Evolutionary conservation across 2,888 invertebrate species (phyloP), one percentile per base, ranked within the genome.

Genomic region (Rhaphigaster nebulosa): DNA sequence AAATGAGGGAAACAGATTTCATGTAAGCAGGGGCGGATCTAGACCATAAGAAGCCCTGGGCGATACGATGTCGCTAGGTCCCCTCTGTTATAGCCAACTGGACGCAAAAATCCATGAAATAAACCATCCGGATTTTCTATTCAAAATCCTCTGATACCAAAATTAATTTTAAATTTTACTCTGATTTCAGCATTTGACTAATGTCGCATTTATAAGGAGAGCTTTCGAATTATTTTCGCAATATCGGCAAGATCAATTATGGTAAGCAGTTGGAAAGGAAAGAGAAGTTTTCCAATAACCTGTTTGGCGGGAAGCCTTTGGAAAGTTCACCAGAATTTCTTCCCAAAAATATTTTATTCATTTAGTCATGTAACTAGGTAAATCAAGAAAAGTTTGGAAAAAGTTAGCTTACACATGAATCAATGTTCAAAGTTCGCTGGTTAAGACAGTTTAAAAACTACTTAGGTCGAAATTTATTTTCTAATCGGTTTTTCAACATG

Each of bases 281-380:
- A 76, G 70, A 76, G 38, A 76, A 76, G 34, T 76, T 76, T 76
- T 76, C 70, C 70, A 76, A 76, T 76, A 76, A 20, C 70, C 38
- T 76, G 70, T 38, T 38, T 34, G 70, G 20, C 20, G 65, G 29
- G 65, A 1, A 15, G 18, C 26, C 34, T 70, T 23, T 1, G 70
- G 26, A 20, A 76, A 76, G 6, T 76, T 38, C 70, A 18, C 38
- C 34, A 1, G 34, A 76, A 76, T 76, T 38, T 38, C 70, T 38
- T 38, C 38, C 70, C 70, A 76, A 29, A 20, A 76, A 76, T 76
- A 76, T 76, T 76, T 76, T 76, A 76, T 76, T 76, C 70, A 76
- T 76, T 76, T 76, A 76, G 70, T 76, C 34, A 15, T 76, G 70
- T 38, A 76, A 76, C 70, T 38, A 70, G 34, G 12, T 34, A 76